Evolutionary conservation across 1,140 invertebrate species (phyloP).

Genomic region (Achatina immaculata): DNA sequence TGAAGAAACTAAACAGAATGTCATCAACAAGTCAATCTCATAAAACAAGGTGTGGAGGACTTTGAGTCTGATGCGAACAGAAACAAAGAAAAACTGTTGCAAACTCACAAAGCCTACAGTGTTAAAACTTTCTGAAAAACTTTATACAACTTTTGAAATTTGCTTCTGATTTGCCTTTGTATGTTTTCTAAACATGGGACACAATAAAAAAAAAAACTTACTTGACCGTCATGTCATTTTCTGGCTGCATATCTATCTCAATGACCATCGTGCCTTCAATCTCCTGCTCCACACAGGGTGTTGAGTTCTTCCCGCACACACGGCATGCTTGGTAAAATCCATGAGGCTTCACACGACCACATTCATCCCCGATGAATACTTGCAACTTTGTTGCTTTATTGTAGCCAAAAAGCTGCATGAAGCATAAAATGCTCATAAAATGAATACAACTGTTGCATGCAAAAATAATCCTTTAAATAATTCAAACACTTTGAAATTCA

Average conservation of each 20-base stretch:
- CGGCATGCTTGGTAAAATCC: conserved; percentile 96
- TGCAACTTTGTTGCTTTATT: conserved; percentile 87
- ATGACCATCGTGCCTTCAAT: conserved; percentile 94
- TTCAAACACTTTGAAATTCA: too few relatives aligned
- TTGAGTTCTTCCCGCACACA: conserved; percentile 95
- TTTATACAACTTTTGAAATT: too few relatives aligned
- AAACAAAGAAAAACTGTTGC: too few relatives aligned
- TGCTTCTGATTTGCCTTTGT: too few relatives aligned
- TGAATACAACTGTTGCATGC: neutral
- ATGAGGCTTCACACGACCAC: conserved; percentile 85
- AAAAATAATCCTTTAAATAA: too few relatives aligned
- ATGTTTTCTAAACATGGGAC: too few relatives aligned
- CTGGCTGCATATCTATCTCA: conserved; percentile 89
- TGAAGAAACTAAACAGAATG: too few relatives aligned
- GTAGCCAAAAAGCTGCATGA: conserved; percentile 82
- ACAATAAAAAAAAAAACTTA: conserved; percentile 64
- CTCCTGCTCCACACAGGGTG: conserved; percentile 86
- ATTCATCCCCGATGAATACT: conserved; percentile 93
- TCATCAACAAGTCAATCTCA: too few relatives aligned
- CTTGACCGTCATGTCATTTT: conserved; percentile 90
- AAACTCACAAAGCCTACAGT: too few relatives aligned
- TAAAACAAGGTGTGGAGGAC: too few relatives aligned
- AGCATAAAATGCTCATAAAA: conserved; percentile 26
- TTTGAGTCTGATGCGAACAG: too few relatives aligned
- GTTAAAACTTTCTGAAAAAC: too few relatives aligned